A percentile compares a stretch with the other conserved stretches of the same genome.
These are phyloP conservation scores for Ceyx melanurus DNA, from an alignment of 2,113 vertebrate species.

Conservation along the genomic window DNA sequence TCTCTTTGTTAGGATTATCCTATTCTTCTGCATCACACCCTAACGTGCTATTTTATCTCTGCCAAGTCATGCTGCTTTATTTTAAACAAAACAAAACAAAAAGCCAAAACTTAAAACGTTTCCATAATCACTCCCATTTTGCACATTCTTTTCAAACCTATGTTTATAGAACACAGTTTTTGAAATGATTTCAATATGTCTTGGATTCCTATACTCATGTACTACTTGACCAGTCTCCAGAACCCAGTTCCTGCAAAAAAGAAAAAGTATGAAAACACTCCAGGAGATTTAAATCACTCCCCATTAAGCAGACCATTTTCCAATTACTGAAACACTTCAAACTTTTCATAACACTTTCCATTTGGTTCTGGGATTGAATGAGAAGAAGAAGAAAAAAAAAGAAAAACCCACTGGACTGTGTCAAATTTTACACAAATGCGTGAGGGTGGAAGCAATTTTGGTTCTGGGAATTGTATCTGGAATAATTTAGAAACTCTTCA, in stretches of 20 bases:
- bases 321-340: neutral
- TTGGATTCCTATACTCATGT: neutral
- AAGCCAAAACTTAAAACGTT: neutral
- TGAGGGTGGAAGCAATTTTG: neutral
- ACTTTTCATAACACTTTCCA: neutral
- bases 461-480: conserved; percentile 11
- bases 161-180: neutral
- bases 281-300: neutral
- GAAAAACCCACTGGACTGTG: neutral
- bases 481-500: conserved; percentile 5
- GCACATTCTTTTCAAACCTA: conserved; percentile 34
- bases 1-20: neutral
- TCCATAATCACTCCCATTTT: conserved; percentile 6
- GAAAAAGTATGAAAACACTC: neutral
- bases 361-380: neutral
- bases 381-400: neutral
- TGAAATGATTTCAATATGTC: conserved; percentile 39
- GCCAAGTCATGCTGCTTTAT: neutral
- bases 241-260: conserved; percentile 23
- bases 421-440: neutral
- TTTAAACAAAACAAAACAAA: neutral
- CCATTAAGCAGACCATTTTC: neutral
- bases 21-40: neutral
- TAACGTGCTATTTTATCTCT: neutral
- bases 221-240: conserved; percentile 37